Percentiles rank a stretch among this genome's conserved stretches.
phyloP scores from a whole-genome alignment of 1,140 invertebrate species.

The Aethina tumida region DNA sequence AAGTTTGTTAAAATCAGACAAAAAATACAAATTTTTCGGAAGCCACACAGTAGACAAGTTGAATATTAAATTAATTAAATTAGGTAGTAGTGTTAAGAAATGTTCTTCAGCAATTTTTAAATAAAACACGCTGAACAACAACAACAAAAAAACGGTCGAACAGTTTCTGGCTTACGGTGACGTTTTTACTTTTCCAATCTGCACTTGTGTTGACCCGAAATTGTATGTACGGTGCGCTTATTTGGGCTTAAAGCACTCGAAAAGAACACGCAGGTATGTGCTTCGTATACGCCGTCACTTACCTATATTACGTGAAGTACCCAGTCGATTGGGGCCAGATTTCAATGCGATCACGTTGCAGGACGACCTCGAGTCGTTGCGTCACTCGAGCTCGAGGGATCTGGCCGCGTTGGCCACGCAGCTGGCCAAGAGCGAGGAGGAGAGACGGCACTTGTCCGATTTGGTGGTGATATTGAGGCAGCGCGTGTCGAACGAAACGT shows the following conservation, averaged over 20 bases:
- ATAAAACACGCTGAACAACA: too few relatives aligned
- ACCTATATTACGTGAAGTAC: conserved; percentile 1
- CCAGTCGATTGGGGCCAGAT: neutral
- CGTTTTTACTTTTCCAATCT: too few relatives aligned
- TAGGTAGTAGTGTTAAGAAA: too few relatives aligned
- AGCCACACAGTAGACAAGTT: too few relatives aligned
- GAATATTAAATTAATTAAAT: too few relatives aligned
- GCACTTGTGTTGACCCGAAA: conserved; percentile 12
- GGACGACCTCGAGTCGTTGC: conserved; percentile 58
- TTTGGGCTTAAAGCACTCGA: conserved; percentile 5
- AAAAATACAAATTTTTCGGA: too few relatives aligned
- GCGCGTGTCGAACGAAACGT: conserved; percentile 39
- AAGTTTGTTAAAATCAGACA: too few relatives aligned
- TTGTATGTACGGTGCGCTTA: conserved; percentile 19
- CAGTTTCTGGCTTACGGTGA: conserved; percentile 6
- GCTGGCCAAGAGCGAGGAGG: conserved; percentile 51
- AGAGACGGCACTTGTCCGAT: conserved; percentile 52
- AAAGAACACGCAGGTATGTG: conserved; percentile 30
- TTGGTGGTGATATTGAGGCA: conserved; percentile 55
- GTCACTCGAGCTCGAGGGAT: conserved; percentile 53
- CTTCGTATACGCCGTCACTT: conserved; percentile 12
- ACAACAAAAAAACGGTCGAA: too few relatives aligned
- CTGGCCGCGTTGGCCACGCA: conserved; percentile 46
- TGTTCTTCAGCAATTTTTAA: too few relatives aligned
- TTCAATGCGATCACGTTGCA: conserved; percentile 28